These are phyloP conservation scores for Ahaetulla prasina DNA, from an alignment of 2,113 vertebrate genomes.

Conservation along the genomic window DNA sequence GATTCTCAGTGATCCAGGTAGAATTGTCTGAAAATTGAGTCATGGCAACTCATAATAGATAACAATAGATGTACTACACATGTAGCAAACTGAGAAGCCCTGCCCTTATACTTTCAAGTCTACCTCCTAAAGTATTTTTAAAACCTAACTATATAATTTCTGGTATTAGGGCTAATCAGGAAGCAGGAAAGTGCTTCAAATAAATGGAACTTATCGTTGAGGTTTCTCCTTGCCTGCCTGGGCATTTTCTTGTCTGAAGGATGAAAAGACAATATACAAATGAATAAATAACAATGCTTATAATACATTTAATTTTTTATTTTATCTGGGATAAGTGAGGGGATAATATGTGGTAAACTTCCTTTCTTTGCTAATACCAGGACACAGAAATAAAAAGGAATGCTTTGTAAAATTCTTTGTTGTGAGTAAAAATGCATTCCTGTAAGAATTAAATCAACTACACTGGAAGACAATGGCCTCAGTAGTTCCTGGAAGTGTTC, in stretches of 20 bases:
- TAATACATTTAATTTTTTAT: background rate
- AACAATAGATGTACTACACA: background rate
- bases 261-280: background rate
- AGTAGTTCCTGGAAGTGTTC: background rate
- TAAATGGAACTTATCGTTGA: background rate
- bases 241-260: background rate
- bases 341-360: background rate
- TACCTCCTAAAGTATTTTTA: background rate
- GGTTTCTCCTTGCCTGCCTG: background rate
- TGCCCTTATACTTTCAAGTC: background rate
- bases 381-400: background rate
- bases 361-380: background rate
- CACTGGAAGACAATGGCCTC: background rate
- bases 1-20: background rate
- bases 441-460: background rate
- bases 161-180: background rate
- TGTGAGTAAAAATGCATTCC: background rate
- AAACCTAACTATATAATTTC: background rate
- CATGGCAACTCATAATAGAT: background rate
- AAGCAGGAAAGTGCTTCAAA: background rate
- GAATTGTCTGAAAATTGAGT: background rate
- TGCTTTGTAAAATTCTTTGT: background rate
- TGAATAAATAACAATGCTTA: background rate
- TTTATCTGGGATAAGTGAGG: background rate
- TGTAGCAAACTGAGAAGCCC: background rate